These are phyloP conservation scores for Poecilia velifera DNA, from an alignment of 2,797 vertebrate species.

Conservation along the genomic window DNA sequence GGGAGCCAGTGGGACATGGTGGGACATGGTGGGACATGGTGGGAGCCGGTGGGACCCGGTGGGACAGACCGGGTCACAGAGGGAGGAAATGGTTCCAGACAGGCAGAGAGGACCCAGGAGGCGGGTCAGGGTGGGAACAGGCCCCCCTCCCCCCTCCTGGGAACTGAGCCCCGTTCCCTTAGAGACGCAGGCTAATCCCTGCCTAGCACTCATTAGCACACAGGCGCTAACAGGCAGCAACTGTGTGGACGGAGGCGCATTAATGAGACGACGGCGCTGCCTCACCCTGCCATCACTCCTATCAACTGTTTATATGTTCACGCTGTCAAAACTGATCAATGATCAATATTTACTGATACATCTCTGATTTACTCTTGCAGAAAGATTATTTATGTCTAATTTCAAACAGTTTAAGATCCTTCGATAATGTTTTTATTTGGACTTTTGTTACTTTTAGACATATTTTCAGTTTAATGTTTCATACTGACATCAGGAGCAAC, in stretches of 20 bases:
- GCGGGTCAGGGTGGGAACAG: constrained; percentile 69
- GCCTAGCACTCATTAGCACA: constrained; percentile 67
- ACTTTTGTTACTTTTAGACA: too few species aligned
- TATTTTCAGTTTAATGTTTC: too few species aligned
- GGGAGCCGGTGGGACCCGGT: constrained; percentile 9
- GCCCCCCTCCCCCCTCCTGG: constrained; percentile 64
- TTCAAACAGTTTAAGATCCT: neutral
- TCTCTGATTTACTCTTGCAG: neutral
- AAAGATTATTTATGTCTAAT: neutral
- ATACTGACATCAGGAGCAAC: neutral
- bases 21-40: constrained; percentile 11
- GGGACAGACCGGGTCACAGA: constrained; percentile 59
- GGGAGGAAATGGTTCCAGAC: constrained; percentile 73
- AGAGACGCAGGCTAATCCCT: constrained; percentile 70
- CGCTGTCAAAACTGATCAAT: neutral
- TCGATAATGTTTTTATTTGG: neutral
- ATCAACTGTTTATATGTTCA: constrained; percentile 2
- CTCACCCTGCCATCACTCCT: neutral
- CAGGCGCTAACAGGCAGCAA: constrained; percentile 25
- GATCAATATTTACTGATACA: neutral
- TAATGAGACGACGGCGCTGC: constrained; percentile 1
- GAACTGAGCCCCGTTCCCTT: constrained; percentile 68
- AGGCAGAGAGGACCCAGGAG: constrained; percentile 65
- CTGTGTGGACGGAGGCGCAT: constrained; percentile 40
- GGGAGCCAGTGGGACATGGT: too few species aligned